Percentiles rank a stretch among this genome's conserved stretches.
phyloP scores from a whole-genome alignment of 1,140 invertebrate genomes.

The Drosophila trapezifrons region DNA sequence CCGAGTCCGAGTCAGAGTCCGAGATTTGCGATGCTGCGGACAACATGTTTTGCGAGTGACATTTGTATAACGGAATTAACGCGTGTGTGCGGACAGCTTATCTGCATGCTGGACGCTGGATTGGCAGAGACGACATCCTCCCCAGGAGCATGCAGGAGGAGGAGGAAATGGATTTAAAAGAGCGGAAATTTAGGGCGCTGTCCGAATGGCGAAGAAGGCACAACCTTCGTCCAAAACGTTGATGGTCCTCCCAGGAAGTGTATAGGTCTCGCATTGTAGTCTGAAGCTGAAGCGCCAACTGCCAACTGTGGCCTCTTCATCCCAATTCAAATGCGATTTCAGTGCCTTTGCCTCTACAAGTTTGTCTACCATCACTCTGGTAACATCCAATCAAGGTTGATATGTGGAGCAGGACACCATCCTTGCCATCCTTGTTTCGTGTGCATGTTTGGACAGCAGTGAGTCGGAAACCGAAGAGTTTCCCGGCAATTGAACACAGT shows the following conservation, averaged over 20 bases:
- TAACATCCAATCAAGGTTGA: constrained; percentile 49
- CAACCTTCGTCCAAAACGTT: constrained; percentile 16
- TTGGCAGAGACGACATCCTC: constrained; percentile 17
- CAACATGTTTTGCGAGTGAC: constrained; percentile 42
- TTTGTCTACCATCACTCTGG: constrained; percentile 39
- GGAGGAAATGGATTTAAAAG: constrained; percentile 29
- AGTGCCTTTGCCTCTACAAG: constrained; percentile 11
- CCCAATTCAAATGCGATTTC: constrained; percentile 27
- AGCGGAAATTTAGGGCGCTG: constrained; percentile 53
- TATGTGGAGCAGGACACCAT: constrained; percentile 27
- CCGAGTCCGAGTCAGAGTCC: background rate
- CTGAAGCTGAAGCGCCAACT: background rate
- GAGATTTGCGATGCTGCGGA: constrained; percentile 11
- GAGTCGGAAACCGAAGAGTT: constrained; percentile 62
- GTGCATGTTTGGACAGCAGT: constrained; percentile 57
- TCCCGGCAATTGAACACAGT: constrained; percentile 67
- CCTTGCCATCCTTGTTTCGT: background rate
- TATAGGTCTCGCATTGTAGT: constrained; percentile 16
- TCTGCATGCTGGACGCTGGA: constrained; percentile 27
- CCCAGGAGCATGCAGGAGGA: background rate
- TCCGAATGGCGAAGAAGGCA: constrained; percentile 1
- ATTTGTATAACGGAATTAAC: constrained; percentile 61
- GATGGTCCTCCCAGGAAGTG: constrained; percentile 23
- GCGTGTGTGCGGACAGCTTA: constrained; percentile 24
- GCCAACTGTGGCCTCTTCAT: constrained; percentile 12